These are phyloP conservation scores for Cecidostiba fungosa DNA, from an alignment of 2,888 invertebrate genomes.

Conservation along the genomic window DNA sequence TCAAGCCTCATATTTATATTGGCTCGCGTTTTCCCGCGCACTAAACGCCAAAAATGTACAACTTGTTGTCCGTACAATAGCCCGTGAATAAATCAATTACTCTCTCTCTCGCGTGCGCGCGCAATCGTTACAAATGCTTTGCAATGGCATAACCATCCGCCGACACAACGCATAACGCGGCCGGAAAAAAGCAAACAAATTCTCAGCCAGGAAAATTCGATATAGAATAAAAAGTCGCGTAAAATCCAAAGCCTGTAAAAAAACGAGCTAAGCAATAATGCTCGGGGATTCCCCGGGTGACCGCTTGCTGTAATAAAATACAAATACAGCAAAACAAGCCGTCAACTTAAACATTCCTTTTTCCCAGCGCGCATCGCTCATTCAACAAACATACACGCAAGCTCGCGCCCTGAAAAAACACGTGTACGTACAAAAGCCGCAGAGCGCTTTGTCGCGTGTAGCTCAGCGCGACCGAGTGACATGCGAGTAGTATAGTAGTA, in stretches of 20 bases:
- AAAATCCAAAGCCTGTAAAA: constrained; percentile 14
- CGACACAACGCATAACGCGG: neutral
- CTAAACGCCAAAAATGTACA: constrained; percentile 41
- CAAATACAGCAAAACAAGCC: constrained; percentile 57
- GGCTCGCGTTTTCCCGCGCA: constrained; percentile 16
- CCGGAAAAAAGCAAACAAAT: constrained; percentile 9
- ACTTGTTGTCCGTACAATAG: constrained; percentile 50
- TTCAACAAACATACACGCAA: constrained; percentile 6
- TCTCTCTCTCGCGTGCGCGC: too few species aligned
- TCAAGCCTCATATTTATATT: constrained; percentile 33
- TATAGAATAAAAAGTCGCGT: constrained; percentile 26
- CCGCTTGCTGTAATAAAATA: constrained; percentile 48
- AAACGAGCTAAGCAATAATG: constrained; percentile 21
- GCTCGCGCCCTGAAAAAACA: constrained; percentile 42
- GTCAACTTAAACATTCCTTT: constrained; percentile 59
- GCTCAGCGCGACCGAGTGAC: constrained; percentile 66
- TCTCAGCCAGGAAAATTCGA: neutral
- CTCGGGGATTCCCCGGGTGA: neutral
- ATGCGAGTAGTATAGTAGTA: constrained; percentile 63
- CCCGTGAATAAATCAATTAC: constrained; percentile 56
- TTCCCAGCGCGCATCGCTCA: constrained; percentile 21
- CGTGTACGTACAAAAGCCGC: constrained; percentile 62
- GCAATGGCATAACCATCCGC: neutral
- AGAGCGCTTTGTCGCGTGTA: constrained; percentile 53
- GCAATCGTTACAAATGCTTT: constrained; percentile 44